Base-by-base conservation (phyloP, 2,797 vertebrate species). In the Eurystomus glaucurus region DNA sequence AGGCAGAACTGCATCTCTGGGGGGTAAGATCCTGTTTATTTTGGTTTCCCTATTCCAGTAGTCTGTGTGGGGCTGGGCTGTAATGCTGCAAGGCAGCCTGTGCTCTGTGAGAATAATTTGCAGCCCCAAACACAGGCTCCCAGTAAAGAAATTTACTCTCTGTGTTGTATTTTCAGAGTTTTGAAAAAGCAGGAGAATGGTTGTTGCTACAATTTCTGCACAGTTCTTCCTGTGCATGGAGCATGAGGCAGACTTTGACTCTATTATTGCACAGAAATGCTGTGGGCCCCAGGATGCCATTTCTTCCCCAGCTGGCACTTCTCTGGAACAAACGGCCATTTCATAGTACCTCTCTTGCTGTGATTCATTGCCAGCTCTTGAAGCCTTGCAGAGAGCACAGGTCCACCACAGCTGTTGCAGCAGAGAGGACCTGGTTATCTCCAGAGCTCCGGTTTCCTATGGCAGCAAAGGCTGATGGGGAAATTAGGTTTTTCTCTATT, bases 1-100 rank as follows among this genome's bases (percentile, higher is more conserved):
- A 98, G 94, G 98, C 98, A 69, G 98, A 99, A 71, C 98, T 99
- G 94, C 98, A 99, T 92, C 98, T 99, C 51, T 99, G 99, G 99
- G 99, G 99, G 98, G 99, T 99, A 97, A 99, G 99, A 98, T 74
- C 50, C 77, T 66, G 35, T 68, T 87, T 84, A 14, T 21, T 90
- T 79, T 68, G 33, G 20, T 92, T 86, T 91, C 14, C 10, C 35
- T 78, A 0, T 62, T 86, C 78, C 76, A 58, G 76, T 33, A 77
- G 75, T 39, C 79, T 78, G 76, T 17, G 3, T 31, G 54, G 80
- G 62, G 62, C 54, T 69, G 33, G 64, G 43, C 81, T 81, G 72
- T 55, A 71, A 50, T 35, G 15, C 71, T 71, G 81, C 7, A 29
- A 90, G 64, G 58, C 33, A 70, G 69, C 22, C 39, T 61, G 43